Percentiles rank a stretch among this genome's conserved stretches.
Conservation (phyloP, 2,888 invertebrate species). For the Hetaerina titia region DNA sequence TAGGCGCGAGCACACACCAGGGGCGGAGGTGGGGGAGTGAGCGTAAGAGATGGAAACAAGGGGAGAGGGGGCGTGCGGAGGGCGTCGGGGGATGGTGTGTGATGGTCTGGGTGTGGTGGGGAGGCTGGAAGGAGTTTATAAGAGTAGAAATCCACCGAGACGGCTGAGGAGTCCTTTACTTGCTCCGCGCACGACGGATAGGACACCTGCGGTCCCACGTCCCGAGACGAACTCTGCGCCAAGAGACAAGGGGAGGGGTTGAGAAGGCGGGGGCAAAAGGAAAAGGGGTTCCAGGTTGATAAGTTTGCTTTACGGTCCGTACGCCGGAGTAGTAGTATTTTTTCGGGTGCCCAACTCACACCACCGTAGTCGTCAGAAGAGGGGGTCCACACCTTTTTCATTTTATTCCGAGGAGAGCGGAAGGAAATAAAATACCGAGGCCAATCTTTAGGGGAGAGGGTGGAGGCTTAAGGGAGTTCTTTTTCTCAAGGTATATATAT, state of each 20-base stretch:
- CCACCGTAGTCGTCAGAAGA: neutral
- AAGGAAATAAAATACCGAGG: neutral
- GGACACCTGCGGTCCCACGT: constrained; percentile 37
- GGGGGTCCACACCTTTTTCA: neutral
- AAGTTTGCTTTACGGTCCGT: neutral
- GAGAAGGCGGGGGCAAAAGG: neutral
- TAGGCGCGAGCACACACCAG: neutral
- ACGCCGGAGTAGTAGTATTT: neutral
- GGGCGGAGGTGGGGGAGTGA: neutral
- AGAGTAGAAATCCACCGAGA: constrained; percentile 56
- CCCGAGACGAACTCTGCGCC: neutral
- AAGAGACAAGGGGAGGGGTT: neutral
- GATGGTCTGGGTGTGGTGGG: neutral
- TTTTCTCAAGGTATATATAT: neutral
- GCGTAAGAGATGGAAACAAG: neutral
- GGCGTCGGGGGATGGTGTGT: neutral
- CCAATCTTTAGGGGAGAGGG: neutral
- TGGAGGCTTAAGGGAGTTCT: neutral
- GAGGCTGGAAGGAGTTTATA: constrained; percentile 48
- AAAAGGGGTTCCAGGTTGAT: neutral
- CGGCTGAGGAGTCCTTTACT: constrained; percentile 38
- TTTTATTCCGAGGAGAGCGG: neutral
- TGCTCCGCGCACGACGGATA: neutral
- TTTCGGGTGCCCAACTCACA: neutral
- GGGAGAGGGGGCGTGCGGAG: neutral